phyloP scores from a whole-genome alignment of 2,888 invertebrate species.

The Elysia crispata region DNA sequence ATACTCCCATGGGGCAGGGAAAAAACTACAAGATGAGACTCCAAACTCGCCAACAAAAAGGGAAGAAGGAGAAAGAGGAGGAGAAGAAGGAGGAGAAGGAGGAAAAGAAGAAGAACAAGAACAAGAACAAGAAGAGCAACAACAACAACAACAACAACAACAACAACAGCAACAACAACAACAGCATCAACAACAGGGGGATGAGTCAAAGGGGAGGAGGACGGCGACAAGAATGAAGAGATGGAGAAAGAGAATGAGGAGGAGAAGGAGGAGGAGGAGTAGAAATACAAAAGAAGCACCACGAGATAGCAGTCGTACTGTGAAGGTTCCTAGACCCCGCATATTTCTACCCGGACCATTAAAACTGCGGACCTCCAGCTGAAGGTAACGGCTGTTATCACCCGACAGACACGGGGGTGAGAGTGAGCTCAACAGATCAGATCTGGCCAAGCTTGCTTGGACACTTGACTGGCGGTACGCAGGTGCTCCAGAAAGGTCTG shows the following conservation, averaged over 20 bases:
- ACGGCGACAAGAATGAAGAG: background rate
- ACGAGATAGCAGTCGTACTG: background rate
- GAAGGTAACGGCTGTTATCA: background rate
- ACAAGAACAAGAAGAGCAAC: background rate
- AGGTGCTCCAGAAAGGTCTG: no score
- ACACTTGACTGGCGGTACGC: no score
- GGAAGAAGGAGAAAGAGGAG: background rate
- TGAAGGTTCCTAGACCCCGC: background rate
- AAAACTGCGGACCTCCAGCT: background rate
- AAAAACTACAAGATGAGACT: no score
- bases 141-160: background rate
- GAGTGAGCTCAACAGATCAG: slow-evolving; percentile 9
- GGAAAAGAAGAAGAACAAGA: background rate
- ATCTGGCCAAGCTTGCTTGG: no score
- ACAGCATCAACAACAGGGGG: background rate
- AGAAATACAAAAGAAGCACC: background rate
- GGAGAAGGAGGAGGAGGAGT: slow-evolving; percentile 5
- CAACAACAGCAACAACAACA: background rate
- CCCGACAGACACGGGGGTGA: background rate
- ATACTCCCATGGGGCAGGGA: no score
- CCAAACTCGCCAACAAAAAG: background rate
- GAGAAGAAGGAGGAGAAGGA: background rate
- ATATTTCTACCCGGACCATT: background rate
- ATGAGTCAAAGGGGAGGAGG: no score
- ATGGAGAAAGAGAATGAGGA: background rate